Percentiles rank a stretch among this genome's conserved stretches.
Conservation (phyloP, 2,797 vertebrate species). For the Chiloscyllium punctatum region DNA sequence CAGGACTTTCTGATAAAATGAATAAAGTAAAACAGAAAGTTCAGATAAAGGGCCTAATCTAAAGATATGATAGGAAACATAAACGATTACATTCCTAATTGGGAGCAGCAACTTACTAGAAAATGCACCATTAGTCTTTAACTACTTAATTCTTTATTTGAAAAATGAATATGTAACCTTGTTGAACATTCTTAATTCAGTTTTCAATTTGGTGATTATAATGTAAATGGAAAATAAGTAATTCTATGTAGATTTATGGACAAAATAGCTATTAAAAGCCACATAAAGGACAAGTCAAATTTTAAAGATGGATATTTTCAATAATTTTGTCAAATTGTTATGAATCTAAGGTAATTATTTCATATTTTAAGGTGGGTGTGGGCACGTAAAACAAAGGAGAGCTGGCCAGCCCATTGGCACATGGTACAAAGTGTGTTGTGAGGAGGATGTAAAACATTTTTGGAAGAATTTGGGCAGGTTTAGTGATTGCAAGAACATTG, state of each 20-base stretch:
- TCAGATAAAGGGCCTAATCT: neutral
- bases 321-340: neutral
- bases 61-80: neutral
- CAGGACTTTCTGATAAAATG: neutral
- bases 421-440: too few species aligned
- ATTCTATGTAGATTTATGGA: neutral
- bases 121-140: neutral
- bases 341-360: neutral
- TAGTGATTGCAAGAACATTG: too few species aligned
- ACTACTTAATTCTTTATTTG: neutral
- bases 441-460: too few species aligned
- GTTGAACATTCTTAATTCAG: neutral
- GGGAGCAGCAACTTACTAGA: neutral
- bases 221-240: neutral
- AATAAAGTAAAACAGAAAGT: neutral
- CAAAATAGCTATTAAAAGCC: neutral
- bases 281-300: neutral
- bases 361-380: too few species aligned
- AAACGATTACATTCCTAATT: neutral
- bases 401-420: too few species aligned
- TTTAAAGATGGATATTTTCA: neutral
- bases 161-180: neutral
- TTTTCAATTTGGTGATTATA: neutral
- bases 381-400: too few species aligned
- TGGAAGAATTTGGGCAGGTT: too few species aligned